Evolutionary conservation across 2,888 invertebrate species (phyloP), one percentile per base, ranked within the genome.

Genomic region (Acanthococcus lagerstroemiae): DNA sequence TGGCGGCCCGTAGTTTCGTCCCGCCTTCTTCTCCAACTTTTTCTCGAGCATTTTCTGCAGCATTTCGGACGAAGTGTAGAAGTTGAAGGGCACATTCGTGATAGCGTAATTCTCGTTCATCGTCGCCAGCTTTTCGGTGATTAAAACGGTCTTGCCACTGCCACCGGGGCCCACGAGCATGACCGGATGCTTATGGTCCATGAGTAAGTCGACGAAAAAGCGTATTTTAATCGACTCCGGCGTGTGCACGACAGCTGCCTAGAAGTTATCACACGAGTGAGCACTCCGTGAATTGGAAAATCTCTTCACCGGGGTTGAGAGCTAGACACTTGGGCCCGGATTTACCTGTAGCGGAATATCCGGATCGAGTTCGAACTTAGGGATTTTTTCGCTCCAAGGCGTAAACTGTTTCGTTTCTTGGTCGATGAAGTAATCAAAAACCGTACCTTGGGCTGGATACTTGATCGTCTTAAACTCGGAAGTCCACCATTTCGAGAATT

Each of bases 401-500:
- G 87, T 80, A 75, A 95, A 94, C 72, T 89, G 87, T 76, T 94
- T 94, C 0, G 88, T 87, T 77, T 95, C 95, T 48, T 83, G 76
- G 75, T 96, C 95, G 74, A 96, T 88, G 76, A 84, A 96, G 75
- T 88, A 96, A 78, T 96, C 95, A 74, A 96, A 96, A 5, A 96
- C 93, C 1, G 93, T 93, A 3, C 94, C 95, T 67, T 88, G 88
- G 60, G 84, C 72, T 1, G 96, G 95, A 76, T 95, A 95, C 77
- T 92, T 94, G 2, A 96, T 82, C 24, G 87, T 87, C 78, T 96
- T 96, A 77, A 95, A 96, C 77, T 96, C 96, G 74, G 91, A 93
- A 15, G 87, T 80, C 92, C 95, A 96, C 96, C 96, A 96, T 80
- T 95, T 95, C 50, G 93, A 90, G 76, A 95, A 96, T 76, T 96